Percentiles rank a stretch among this genome's conserved stretches.
phyloP scores from a whole-genome alignment of 2,113 vertebrate species.

The Bujurquina vittata region DNA sequence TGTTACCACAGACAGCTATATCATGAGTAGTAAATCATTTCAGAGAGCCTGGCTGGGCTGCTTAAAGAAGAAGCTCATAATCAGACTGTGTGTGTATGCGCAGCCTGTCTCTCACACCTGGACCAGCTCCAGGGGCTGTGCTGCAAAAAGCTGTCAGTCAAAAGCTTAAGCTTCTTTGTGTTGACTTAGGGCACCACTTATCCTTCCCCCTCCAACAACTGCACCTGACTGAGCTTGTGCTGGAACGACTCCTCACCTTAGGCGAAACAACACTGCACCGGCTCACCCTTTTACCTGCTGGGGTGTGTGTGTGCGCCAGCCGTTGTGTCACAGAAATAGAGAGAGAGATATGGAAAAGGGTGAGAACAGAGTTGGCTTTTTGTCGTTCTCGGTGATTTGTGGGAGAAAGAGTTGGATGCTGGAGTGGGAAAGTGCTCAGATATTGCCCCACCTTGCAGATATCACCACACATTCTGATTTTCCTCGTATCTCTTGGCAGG shows the following conservation, averaged over 20 bases:
- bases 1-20: constrained; percentile 22
- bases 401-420: constrained; percentile 17
- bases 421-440: constrained; percentile 41
- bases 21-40: constrained; percentile 36
- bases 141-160: constrained; percentile 74
- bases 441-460: constrained; percentile 31
- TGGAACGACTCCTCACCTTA: constrained; percentile 35
- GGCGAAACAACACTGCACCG: constrained; percentile 34
- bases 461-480: constrained; percentile 53
- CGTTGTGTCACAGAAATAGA: neutral
- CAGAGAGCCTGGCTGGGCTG: constrained; percentile 7
- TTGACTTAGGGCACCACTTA: constrained; percentile 67
- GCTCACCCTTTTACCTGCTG: constrained; percentile 12
- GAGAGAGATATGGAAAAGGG: neutral
- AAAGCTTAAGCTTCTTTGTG: constrained; percentile 60
- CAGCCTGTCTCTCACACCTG: constrained; percentile 68
- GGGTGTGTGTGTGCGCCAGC: constrained; percentile 39
- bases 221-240: constrained; percentile 60
- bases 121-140: constrained; percentile 60
- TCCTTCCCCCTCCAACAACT: constrained; percentile 32
- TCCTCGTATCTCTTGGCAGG: constrained; percentile 64
- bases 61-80: constrained; percentile 30
- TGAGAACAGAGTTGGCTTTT: neutral
- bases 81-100: constrained; percentile 16
- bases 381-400: neutral